Base-by-base conservation (phyloP, 2,113 vertebrate genomes). In the Lepidothrix coronata region DNA sequence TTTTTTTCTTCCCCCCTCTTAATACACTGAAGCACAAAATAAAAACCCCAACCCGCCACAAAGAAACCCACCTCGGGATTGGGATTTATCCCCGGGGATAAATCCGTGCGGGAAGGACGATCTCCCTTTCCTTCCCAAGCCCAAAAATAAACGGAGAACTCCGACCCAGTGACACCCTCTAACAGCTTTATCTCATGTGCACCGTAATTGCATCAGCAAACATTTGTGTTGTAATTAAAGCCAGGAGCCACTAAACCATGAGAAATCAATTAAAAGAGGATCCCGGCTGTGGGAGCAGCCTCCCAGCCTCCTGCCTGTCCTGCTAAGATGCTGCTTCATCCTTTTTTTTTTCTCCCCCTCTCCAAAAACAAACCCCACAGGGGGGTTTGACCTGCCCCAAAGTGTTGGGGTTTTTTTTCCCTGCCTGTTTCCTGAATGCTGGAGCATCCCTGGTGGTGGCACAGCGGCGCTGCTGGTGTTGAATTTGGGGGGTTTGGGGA, bases 211-310 rank as follows among this genome's bases (percentile, higher is more conserved):
- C 77, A 81, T 67, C 91, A 24, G 81, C 89, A 86, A 95, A 93
- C 73, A 33, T 84, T 95, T 82, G 93, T 23, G 28, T 83, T 65
- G 80, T 74, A 94, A 89, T 92, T 94, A 94, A 81, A 91, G 33
- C 33, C 5, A 20, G 33, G 72, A 86, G 70, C 43, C 43, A 74
- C 72, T 49, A 94, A 92, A 55, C 43, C 73, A 20, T 4, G 66
- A 92, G 95, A 68, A 95, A 97, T 97, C 87, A 95, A 92, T 95
- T 87, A 63, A 55, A 27, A 52, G 85, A 62, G 48, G 44, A 59
- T 71, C 73, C 65, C 3, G 48, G 27, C 83, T 52, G 80, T 2
- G 15, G 83, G 51, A 76, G 48, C 57, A 28, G 43, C 43, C 14
- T 52, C 89, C 27, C 27, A 7, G 12, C 71, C 57, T 62, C 65